Evolutionary conservation across 2,888 invertebrate species (phyloP).

Genomic region (Machimus rusticus): DNA sequence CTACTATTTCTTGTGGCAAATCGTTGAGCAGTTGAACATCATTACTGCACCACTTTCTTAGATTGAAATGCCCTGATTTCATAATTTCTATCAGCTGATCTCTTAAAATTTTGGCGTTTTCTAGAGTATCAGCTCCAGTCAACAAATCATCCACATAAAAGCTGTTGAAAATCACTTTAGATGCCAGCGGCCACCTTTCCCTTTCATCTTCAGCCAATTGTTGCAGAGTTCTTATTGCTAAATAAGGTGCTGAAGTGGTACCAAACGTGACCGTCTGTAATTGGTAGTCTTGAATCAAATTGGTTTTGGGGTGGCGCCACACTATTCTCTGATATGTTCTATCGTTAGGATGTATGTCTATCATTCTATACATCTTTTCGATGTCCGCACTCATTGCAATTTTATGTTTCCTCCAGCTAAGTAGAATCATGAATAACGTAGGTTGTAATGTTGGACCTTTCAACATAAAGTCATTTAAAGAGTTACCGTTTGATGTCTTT

Average conservation of each 20-base stretch:
- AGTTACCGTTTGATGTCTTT: background rate
- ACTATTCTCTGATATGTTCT: background rate
- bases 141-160: background rate
- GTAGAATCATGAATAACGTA: background rate
- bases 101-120: background rate
- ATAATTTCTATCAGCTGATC: background rate
- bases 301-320: background rate
- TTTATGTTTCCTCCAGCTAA: background rate
- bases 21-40: background rate
- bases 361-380: background rate
- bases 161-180: background rate
- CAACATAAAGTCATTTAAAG: background rate
- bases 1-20: background rate
- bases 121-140: background rate
- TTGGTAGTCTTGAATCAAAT: background rate
- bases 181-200: background rate
- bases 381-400: background rate
- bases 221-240: background rate
- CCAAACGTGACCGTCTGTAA: background rate
- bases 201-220: background rate
- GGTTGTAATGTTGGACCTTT: background rate
- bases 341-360: background rate
- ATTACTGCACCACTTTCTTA: background rate
- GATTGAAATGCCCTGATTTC: background rate
- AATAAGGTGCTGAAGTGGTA: background rate